A percentile compares a stretch with the other conserved stretches of the same genome.
Conservation (phyloP, 2,797 vertebrate species). For the Cryptoprocta ferox region DNA sequence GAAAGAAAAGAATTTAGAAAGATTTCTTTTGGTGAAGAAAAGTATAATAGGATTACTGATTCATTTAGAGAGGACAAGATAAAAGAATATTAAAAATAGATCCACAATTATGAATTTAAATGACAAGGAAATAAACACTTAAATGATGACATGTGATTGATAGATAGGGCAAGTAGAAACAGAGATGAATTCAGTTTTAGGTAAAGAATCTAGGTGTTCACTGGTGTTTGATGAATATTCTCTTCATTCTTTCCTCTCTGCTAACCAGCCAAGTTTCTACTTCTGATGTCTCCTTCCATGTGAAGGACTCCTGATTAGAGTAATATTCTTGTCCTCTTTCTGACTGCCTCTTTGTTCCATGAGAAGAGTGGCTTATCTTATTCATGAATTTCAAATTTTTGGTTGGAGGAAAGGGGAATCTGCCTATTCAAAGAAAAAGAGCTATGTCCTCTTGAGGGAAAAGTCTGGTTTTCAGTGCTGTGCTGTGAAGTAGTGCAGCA, state of each 20-base stretch:
- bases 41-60: fast-evolving
- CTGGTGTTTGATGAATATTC: not conserved
- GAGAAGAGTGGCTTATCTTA: not conserved
- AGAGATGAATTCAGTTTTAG: not conserved
- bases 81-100: not conserved
- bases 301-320: fast-evolving
- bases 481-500: not conserved
- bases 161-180: not conserved
- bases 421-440: not conserved
- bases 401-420: not conserved
- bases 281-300: not conserved
- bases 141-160: not conserved
- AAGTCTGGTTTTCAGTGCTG: not conserved
- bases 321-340: not conserved
- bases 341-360: not conserved
- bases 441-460: not conserved
- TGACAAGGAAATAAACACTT: not conserved
- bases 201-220: not conserved
- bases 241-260: not conserved
- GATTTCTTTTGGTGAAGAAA: not conserved
- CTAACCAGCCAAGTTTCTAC: not conserved
- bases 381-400: not conserved
- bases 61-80: not conserved
- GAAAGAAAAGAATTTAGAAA: not conserved
- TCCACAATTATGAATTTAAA: not conserved